Evolutionary conservation across 2,888 invertebrate genomes (phyloP).

Genomic region (Pristionchus japonicus): DNA sequence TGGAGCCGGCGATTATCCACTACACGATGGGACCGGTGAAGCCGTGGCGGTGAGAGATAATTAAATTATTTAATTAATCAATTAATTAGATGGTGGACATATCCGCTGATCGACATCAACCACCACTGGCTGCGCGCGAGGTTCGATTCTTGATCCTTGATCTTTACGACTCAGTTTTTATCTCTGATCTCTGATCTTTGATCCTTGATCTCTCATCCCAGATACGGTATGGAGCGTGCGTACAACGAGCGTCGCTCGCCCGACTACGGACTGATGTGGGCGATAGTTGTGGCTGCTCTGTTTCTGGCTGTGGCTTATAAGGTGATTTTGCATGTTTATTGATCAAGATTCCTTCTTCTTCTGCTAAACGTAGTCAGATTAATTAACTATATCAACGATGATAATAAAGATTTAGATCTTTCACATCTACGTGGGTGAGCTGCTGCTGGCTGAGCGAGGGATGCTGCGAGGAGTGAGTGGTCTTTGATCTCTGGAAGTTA

Average conservation of each 20-base stretch:
- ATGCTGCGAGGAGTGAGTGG: not conserved
- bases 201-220: constrained; percentile 5
- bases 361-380: too few species aligned
- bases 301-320: not conserved
- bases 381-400: too few species aligned
- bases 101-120: constrained; percentile 68
- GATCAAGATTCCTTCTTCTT: too few species aligned
- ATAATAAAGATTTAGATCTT: too few species aligned
- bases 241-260: not conserved
- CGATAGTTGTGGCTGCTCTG: not conserved
- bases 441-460: not conserved
- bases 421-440: not conserved
- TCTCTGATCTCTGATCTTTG: not conserved
- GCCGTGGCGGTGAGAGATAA: constrained; percentile 62
- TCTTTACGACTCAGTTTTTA: not conserved
- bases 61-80: not conserved
- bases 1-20: constrained; percentile 67
- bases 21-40: constrained; percentile 69
- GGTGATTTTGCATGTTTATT: not conserved
- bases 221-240: not conserved
- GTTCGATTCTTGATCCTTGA: constrained; percentile 44
- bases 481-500: not conserved
- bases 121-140: constrained; percentile 62
- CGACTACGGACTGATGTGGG: not conserved
- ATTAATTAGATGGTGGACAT: constrained; percentile 62